Conservation (phyloP, 2,888 invertebrate genomes). For the Diloba caeruleocephala region DNA sequence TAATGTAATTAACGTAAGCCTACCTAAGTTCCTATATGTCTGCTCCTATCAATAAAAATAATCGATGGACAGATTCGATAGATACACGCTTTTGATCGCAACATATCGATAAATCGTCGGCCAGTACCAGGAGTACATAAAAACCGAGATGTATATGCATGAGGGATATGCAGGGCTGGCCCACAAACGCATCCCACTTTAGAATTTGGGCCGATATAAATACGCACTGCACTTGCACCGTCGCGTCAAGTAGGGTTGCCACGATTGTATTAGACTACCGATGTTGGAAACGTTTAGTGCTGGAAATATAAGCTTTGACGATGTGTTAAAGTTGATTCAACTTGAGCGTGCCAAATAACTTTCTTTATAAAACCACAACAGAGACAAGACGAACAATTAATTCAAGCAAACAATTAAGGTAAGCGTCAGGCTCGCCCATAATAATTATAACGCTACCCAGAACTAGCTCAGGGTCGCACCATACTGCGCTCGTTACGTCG, state of each 20-base stretch:
- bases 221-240: slow-evolving; percentile 86
- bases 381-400: too few relatives aligned
- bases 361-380: too few relatives aligned
- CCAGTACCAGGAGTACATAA: slow-evolving; percentile 65
- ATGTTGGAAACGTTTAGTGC: neutral
- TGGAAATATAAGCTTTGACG: neutral
- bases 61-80: slow-evolving; percentile 3
- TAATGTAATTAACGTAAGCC: too few relatives aligned
- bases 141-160: slow-evolving; percentile 51
- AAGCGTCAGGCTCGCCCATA: too few relatives aligned
- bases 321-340: too few relatives aligned
- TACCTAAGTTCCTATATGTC: too few relatives aligned
- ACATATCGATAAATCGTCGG: slow-evolving; percentile 39
- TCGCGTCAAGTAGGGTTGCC: slow-evolving; percentile 68
- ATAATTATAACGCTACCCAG: too few relatives aligned
- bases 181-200: slow-evolving; percentile 89
- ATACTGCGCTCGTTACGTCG: too few relatives aligned
- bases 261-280: neutral
- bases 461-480: too few relatives aligned
- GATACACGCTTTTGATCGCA: slow-evolving; percentile 1
- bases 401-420: too few relatives aligned
- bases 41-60: too few relatives aligned
- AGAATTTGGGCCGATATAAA: slow-evolving; percentile 88
- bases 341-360: too few relatives aligned
- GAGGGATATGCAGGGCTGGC: slow-evolving; percentile 82